Conservation (phyloP, 2,888 invertebrate genomes). For the Kryphioiulus occultus region DNA sequence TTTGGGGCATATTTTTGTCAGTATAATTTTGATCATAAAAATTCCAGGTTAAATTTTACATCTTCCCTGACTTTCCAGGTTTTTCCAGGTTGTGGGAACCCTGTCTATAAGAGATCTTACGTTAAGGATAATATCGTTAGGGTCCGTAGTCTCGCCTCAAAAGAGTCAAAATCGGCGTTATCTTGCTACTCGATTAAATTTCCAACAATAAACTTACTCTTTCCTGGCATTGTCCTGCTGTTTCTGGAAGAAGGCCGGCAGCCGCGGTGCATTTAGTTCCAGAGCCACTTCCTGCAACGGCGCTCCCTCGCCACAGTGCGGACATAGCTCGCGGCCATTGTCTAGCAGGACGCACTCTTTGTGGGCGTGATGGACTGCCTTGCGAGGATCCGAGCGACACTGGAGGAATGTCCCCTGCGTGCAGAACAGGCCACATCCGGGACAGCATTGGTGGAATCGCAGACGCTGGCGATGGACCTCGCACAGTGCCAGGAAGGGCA, state of each 20-base stretch:
- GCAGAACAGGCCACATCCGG: conserved; percentile 88
- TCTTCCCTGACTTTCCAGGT: no score
- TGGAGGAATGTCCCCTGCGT: conserved; percentile 88
- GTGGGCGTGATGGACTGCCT: conserved; percentile 81
- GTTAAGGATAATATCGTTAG: no score
- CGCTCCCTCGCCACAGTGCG: conserved; percentile 74
- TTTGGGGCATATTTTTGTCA: no score
- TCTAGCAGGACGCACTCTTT: conserved; percentile 72
- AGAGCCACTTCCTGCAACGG: conserved; percentile 70
- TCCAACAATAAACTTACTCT: conserved; percentile 35
- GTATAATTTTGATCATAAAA: no score
- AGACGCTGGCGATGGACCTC: conserved; percentile 78
- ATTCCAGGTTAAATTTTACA: no score
- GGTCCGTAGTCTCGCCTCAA: no score
- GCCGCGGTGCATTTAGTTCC: conserved; percentile 70
- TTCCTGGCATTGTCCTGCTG: conserved; percentile 64
- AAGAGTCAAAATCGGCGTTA: no score
- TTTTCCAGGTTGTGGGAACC: no score
- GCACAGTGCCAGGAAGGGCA: conserved; percentile 83
- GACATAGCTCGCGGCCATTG: conserved; percentile 69
- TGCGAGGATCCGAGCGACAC: conserved; percentile 67
- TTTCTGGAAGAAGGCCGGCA: conserved; percentile 71
- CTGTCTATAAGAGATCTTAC: no score
- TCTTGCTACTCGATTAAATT: no score
- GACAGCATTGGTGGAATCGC: conserved; percentile 84